Evolutionary conservation across 2,797 vertebrate species (phyloP).

Genomic region (Alectoris magna): DNA sequence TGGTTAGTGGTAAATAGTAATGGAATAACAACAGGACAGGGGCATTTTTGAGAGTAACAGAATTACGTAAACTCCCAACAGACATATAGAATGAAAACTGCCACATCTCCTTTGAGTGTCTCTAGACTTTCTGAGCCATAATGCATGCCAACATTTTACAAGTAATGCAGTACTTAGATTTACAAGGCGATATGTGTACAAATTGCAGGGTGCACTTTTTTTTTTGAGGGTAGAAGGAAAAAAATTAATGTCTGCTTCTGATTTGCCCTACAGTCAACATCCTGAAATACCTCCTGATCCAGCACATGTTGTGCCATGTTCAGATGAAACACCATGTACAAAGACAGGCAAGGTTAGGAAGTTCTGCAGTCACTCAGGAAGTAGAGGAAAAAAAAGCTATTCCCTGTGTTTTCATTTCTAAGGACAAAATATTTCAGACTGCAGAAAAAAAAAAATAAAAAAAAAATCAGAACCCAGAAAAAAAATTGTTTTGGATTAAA

Average conservation of each 20-base stretch:
- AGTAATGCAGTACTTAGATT: not conserved
- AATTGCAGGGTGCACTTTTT: not conserved
- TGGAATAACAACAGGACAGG: not conserved
- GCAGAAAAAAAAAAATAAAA: not conserved
- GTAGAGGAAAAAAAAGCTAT: not conserved
- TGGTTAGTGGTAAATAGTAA: not conserved
- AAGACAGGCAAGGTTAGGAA: not conserved
- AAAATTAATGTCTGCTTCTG: not conserved
- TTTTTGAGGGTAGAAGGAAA: not conserved
- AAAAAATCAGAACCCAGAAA: not conserved
- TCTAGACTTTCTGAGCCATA: not conserved
- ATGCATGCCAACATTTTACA: fast-evolving
- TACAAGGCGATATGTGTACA: not conserved
- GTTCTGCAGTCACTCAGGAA: not conserved
- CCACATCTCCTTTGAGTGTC: not conserved
- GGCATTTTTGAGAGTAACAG: not conserved
- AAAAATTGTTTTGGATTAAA: not conserved
- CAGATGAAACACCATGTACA: not conserved
- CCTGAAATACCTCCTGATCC: not conserved
- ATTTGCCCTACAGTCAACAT: not conserved
- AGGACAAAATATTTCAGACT: not conserved
- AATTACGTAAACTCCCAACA: not conserved
- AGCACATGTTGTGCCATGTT: not conserved
- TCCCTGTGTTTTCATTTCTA: not conserved
- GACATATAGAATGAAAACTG: not conserved